phyloP scores from a whole-genome alignment of 2,797 vertebrate species.

The Darevskia mixta region DNA sequence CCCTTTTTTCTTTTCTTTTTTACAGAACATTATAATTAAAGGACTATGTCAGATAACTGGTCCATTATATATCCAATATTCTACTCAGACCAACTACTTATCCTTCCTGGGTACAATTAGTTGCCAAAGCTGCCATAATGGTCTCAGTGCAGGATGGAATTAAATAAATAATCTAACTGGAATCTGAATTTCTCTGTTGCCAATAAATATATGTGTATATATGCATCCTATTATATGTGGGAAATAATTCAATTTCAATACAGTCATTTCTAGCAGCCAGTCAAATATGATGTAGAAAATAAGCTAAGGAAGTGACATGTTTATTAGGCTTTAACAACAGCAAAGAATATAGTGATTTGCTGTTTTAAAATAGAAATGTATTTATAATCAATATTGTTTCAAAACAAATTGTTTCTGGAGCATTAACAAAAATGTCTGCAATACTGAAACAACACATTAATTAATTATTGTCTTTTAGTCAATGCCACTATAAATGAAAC shows the following conservation, averaged over 20 bases:
- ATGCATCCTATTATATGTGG: neutral
- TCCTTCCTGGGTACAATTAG: neutral
- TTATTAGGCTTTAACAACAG: constrained; percentile 9
- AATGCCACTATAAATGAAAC: neutral
- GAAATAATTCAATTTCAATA: constrained; percentile 11
- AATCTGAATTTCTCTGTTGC: neutral
- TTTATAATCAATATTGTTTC: constrained; percentile 2
- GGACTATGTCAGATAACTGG: neutral
- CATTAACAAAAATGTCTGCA: constrained; percentile 19
- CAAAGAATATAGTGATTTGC: neutral
- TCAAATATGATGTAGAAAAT: constrained; percentile 7
- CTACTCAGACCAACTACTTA: neutral
- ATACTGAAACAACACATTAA: neutral
- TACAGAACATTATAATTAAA: neutral
- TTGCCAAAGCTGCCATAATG: neutral
- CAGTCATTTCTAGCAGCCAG: neutral
- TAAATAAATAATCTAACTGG: neutral
- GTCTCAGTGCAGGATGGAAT: neutral
- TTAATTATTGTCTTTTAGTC: neutral
- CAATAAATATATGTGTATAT: neutral
- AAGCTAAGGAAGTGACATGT: neutral
- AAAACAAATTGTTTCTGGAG: neutral
- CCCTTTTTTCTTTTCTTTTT: neutral
- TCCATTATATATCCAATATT: neutral
- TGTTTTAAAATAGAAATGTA: constrained; percentile 1